These are phyloP conservation scores for Rhogogaster chlorosoma DNA, from an alignment of 2,888 invertebrate genomes.

Conservation along the genomic window DNA sequence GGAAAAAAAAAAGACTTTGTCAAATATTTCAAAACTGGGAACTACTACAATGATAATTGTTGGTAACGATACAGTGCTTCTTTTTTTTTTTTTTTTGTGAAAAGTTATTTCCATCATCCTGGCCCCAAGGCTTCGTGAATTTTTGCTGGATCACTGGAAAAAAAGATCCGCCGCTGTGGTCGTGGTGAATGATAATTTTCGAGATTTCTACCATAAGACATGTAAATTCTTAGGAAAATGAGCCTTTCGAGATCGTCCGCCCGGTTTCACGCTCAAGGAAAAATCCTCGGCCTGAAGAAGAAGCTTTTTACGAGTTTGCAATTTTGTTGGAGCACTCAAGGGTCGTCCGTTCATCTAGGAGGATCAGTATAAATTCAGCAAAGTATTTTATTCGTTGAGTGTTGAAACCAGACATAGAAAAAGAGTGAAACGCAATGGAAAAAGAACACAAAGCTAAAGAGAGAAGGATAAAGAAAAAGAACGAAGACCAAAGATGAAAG, in stretches of 20 bases:
- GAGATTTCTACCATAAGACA: background rate
- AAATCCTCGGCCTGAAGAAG: background rate
- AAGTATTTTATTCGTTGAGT: slow-evolving; percentile 4
- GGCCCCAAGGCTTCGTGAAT: background rate
- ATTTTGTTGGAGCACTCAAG: slow-evolving; percentile 20
- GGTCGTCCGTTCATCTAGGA: slow-evolving; percentile 5
- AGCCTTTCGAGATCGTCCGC: background rate
- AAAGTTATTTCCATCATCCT: background rate
- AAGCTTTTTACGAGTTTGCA: slow-evolving; percentile 9
- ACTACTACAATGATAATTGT: background rate
- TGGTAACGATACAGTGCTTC: background rate
- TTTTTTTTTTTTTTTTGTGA: background rate
- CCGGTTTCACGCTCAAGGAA: background rate
- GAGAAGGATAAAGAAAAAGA: background rate
- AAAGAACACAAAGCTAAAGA: background rate
- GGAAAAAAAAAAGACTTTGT: background rate
- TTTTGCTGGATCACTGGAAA: background rate
- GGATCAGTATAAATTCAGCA: background rate
- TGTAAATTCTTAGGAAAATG: background rate
- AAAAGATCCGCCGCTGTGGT: background rate
- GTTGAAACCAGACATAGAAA: slow-evolving; percentile 11
- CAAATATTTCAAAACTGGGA: background rate
- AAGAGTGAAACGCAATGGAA: background rate
- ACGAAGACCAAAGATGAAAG: background rate
- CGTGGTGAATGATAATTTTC: background rate